These are phyloP conservation scores for Synanthedon andrenaeformis DNA, from an alignment of 2,888 invertebrate species.

Conservation along the genomic window DNA sequence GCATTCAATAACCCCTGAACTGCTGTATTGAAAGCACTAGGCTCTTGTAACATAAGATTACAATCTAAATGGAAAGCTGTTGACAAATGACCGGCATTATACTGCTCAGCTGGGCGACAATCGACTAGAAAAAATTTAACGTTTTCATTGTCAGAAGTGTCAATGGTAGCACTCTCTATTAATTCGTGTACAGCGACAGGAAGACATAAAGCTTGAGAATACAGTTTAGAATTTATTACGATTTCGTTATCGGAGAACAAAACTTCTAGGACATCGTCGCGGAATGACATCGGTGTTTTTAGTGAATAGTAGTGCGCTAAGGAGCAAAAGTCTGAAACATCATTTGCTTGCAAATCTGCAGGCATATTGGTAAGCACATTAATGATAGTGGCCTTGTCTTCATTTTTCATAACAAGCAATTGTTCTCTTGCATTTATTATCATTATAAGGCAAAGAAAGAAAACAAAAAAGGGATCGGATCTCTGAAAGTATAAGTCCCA, in stretches of 20 bases:
- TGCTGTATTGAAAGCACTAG: conserved; percentile 92
- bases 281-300: conserved; percentile 93
- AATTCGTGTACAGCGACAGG: conserved; percentile 96
- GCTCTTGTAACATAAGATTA: conserved; percentile 96
- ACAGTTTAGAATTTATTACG: conserved; percentile 72
- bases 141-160: conserved; percentile 71
- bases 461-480: conserved; percentile 95
- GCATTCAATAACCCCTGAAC: conserved; percentile 92
- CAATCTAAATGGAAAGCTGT: conserved; percentile 99
- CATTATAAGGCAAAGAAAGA: conserved; percentile 95
- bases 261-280: conserved; percentile 81
- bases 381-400: conserved; percentile 77
- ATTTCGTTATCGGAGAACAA: conserved; percentile 70
- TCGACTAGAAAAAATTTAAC: conserved; percentile 96
- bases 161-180: conserved; percentile 82
- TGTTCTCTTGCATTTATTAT: conserved; percentile 93
- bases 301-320: conserved; percentile 95
- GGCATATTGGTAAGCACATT: conserved; percentile 81
- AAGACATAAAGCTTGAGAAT: conserved; percentile 91
- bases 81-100: conserved; percentile 95
- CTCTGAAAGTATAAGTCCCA: conserved; percentile 98
- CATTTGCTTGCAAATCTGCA: conserved; percentile 89
- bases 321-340: conserved; percentile 96
- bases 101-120: conserved; percentile 96
- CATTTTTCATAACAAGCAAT: conserved; percentile 81